A percentile compares a stretch with the other conserved stretches of the same genome.
Evolutionary conservation across 2,113 vertebrate species (phyloP).

Genomic region (Delphinapterus leucas): DNA sequence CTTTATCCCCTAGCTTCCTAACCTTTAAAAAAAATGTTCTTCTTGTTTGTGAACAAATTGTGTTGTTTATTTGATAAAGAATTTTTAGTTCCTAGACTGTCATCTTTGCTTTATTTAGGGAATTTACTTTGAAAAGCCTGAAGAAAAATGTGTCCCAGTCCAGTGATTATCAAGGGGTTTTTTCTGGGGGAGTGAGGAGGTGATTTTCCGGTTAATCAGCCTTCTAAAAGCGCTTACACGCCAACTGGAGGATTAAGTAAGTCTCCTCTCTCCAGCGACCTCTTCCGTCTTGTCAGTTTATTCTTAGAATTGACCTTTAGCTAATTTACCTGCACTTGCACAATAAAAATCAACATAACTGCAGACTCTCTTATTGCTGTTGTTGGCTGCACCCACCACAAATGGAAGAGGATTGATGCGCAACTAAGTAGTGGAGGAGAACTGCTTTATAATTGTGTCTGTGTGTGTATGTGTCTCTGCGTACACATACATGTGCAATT

Average conservation of each 20-base stretch:
- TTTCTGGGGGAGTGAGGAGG: not conserved
- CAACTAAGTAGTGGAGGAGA: not conserved
- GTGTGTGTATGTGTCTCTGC: rapidly evolving
- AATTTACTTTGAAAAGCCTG: not conserved
- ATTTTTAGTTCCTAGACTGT: not conserved
- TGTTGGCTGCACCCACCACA: not conserved
- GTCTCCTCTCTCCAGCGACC: not conserved
- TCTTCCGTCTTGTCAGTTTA: constrained; percentile 23
- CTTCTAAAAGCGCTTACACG: not conserved
- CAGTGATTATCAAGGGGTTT: not conserved
- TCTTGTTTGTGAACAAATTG: constrained; percentile 3
- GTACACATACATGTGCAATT: not conserved
- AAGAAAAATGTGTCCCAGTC: not conserved
- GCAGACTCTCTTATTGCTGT: not conserved
- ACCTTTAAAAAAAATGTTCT: not conserved
- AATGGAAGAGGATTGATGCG: not conserved
- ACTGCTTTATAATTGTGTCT: not conserved
- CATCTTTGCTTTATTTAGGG: not conserved
- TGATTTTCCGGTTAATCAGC: constrained; percentile 8
- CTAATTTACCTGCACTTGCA: not conserved
- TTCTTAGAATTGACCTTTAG: not conserved
- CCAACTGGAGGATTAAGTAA: constrained; percentile 1
- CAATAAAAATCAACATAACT: not conserved
- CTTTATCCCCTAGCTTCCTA: not conserved
- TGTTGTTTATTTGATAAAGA: constrained; percentile 38